Base-by-base conservation (phyloP, 2,797 vertebrate species). In the Sebastolobus altivelis region DNA sequence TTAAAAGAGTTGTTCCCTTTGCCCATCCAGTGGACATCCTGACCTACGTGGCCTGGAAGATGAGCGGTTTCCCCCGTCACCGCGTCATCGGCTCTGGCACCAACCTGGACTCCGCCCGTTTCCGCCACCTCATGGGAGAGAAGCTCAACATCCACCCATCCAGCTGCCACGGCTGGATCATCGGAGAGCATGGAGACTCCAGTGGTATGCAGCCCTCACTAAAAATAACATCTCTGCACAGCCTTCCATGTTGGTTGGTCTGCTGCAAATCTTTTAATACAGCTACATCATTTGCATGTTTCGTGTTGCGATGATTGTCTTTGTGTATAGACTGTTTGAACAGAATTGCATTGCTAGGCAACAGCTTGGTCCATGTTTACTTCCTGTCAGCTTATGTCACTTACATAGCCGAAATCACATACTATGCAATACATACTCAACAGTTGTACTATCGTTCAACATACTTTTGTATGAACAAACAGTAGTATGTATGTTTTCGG, bases 11-110 rank as follows among this genome's bases (percentile, higher is more conserved):
- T 63, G 1, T 16, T 10, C 37, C 25, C 18, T 40, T 27, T 5
- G 5, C 59, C 10, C 22, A 80, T 31, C 5, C 79, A 99, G 99
- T 99, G 93, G 98, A 99, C 91, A 96, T 99, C 92, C 90, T 99
- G 95, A 99, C 98, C 83, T 99, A 99, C 0, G 98, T 99, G 92
- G 97, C 99, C 68, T 99, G 98, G 99, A 99, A 99, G 93, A 96
- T 99, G 92, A 99, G 98, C 1, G 99, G 98, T 38, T 97, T 99
- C 92, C 99, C 98, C 63, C 97, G 97, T 81, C 95, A 98, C 92
- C 97, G 98, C 0, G 97, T 99, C 68, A 97, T 99, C 8, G 98
- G 99, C 75, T 99, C 98, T 0, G 98, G 98, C 85, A 99, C 98
- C 82, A 99, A 99, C 77, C 94, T 99, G 93, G 98, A 99, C 90